Evolutionary conservation across 2,113 vertebrate genomes (phyloP).

Genomic region (Clarias magur): DNA sequence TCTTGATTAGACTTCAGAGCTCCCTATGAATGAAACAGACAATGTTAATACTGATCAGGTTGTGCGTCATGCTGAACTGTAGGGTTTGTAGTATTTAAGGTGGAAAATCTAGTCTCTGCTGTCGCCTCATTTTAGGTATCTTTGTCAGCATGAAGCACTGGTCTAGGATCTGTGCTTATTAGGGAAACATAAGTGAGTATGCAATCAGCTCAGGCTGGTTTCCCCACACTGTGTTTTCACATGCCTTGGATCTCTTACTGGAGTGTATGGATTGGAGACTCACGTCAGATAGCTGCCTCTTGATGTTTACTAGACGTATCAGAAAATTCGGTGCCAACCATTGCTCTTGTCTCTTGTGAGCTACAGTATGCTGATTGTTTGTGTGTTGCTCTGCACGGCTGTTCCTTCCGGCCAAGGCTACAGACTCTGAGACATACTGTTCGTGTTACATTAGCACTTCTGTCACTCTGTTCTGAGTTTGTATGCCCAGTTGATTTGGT

Average conservation of each 20-base stretch:
- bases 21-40: neutral
- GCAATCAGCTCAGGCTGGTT: neutral
- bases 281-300: neutral
- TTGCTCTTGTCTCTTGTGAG: slow-evolving; percentile 7
- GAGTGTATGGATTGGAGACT: neutral
- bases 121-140: neutral
- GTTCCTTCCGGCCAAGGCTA: slow-evolving; percentile 6
- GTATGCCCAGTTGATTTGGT: neutral
- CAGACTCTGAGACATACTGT: slow-evolving; percentile 7
- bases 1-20: slow-evolving; percentile 26
- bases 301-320: neutral
- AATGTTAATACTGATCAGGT: neutral
- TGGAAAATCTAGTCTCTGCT: neutral
- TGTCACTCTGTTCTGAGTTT: neutral
- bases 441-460: slow-evolving; percentile 30
- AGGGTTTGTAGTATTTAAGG: slow-evolving; percentile 10
- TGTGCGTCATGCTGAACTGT: neutral
- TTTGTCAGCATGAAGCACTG: neutral
- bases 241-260: neutral
- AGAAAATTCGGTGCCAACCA: neutral
- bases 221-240: slow-evolving; percentile 9
- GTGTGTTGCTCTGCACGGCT: slow-evolving; percentile 17
- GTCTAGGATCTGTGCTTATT: slow-evolving; percentile 4
- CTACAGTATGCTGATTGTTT: slow-evolving; percentile 22
- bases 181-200: neutral